A percentile compares a stretch with the other conserved stretches of the same genome.
phyloP scores from a whole-genome alignment of 1,140 invertebrate genomes.

The Neelides sp. region DNA sequence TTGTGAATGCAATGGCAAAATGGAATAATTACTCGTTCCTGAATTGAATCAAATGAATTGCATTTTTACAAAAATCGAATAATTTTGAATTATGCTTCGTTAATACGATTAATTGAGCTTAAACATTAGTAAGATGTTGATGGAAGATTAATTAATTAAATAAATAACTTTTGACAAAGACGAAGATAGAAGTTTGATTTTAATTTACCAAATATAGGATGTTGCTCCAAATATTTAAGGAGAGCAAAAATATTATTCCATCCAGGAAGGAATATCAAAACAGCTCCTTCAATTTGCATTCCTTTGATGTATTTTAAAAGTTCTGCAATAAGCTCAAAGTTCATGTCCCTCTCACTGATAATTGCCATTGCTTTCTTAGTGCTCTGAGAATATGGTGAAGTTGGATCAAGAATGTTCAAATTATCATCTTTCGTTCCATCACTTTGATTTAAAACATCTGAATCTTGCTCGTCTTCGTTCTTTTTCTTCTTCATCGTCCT shows the following conservation, averaged over 20 bases:
- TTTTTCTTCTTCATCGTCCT: constrained; percentile 45
- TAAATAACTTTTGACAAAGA: too few relatives aligned
- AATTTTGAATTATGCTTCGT: too few relatives aligned
- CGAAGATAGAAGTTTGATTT: too few relatives aligned
- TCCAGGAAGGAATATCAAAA: constrained; percentile 82
- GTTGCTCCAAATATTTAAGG: constrained; percentile 67
- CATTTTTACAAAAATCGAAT: too few relatives aligned
- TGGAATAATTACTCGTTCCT: constrained; percentile 48
- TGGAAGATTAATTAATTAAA: too few relatives aligned
- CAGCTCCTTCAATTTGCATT: constrained; percentile 62
- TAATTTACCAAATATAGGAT: constrained; percentile 54
- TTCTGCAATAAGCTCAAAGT: constrained; percentile 79
- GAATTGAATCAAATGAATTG: too few relatives aligned
- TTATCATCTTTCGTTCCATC: constrained; percentile 59
- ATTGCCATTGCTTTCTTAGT: constrained; percentile 58
- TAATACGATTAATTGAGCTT: too few relatives aligned
- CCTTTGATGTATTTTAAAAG: constrained; percentile 62
- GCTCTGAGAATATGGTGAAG: constrained; percentile 42
- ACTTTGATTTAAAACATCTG: constrained; percentile 46
- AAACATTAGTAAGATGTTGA: too few relatives aligned
- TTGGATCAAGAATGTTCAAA: constrained; percentile 50
- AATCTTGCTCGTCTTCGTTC: constrained; percentile 46
- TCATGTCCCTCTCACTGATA: constrained; percentile 76
- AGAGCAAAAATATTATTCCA: constrained; percentile 90
- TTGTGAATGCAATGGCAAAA: constrained; percentile 80